Evolutionary conservation across 1,140 invertebrate genomes (phyloP), one percentile per base, ranked within the genome.

Genomic region (Sitophilus oryzae): DNA sequence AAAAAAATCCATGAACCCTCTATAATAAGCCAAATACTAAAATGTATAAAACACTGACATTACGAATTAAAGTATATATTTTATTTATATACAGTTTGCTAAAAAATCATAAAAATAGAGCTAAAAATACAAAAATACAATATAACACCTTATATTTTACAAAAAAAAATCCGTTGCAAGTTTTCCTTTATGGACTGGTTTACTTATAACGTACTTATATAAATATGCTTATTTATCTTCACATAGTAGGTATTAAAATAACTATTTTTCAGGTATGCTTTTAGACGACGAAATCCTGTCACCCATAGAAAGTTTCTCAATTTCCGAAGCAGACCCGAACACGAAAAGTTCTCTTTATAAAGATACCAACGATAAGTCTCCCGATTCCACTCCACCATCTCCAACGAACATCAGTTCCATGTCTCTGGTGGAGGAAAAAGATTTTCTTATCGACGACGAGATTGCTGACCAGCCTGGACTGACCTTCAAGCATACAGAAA

Each of bases 401-500:
- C 86, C 86, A 1, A 88, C 85, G 0, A 86, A 88, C 54, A 84
- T 82, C 0, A 87, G 85, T 0, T 89, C 86, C 0, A 69, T 88
- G 1, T 86, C 83, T 4, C 69, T 87, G 11, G 86, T 84, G 0
- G 80, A 87, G 48, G 81, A 79, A 3, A 79, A 83, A 53, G 76
- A 84, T 49, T 86, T 82, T 73, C 80, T 89, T 36, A 88, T 89
- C 56, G 91, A 93, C 65, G 91, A 93, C 63, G 91, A 93, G 71
- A 93, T 93, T 41, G 87, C 87, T 9, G 91, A 93, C 72, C 91
- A 93, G 67, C 91, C 91, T 8, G 89, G 83, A 0, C 71, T 93
- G 43, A 77, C 88, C 1, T 89, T 91, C 66, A 80, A 85, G 65
- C 82, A 84, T 70, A n/a, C n/a, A n/a, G n/a, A n/a, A n/a, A n/a